Evolutionary conservation across 2,113 vertebrate genomes (phyloP).

Genomic region (Rhinogobius similis): DNA sequence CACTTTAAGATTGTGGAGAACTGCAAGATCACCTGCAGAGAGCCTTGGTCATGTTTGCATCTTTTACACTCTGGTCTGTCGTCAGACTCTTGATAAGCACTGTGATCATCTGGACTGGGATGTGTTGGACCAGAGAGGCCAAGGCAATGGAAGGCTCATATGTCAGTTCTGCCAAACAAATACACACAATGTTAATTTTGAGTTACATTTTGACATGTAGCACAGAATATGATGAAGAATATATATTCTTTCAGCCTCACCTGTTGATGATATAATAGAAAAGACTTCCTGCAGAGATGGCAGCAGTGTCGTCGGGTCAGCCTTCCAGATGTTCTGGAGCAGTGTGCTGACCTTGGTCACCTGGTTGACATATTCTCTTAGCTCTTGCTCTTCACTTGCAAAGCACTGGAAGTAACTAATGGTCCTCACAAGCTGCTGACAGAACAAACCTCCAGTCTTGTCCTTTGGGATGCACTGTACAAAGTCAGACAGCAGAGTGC

Average conservation of each 20-base stretch:
- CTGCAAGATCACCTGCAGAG: slow-evolving; percentile 88
- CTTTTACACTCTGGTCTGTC: slow-evolving; percentile 95
- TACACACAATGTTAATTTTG: neutral
- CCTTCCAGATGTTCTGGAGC: slow-evolving; percentile 94
- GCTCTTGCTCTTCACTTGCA: slow-evolving; percentile 85
- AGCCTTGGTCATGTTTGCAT: slow-evolving; percentile 95
- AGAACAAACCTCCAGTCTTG: slow-evolving; percentile 86
- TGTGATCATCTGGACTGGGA: slow-evolving; percentile 96
- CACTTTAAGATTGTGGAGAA: neutral
- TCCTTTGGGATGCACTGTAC: slow-evolving; percentile 93
- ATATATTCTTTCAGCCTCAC: slow-evolving; percentile 69
- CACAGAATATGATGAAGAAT: neutral
- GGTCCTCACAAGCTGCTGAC: slow-evolving; percentile 95
- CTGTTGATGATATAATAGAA: slow-evolving; percentile 91
- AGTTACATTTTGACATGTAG: neutral
- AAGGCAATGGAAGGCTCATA: slow-evolving; percentile 95
- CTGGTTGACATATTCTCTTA: slow-evolving; percentile 91
- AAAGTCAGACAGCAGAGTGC: slow-evolving; percentile 89
- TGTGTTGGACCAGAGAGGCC: slow-evolving; percentile 96
- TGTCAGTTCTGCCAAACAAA: slow-evolving; percentile 80
- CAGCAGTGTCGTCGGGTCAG: slow-evolving; percentile 88
- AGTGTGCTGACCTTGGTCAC: slow-evolving; percentile 91
- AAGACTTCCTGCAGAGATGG: slow-evolving; percentile 96
- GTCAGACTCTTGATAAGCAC: slow-evolving; percentile 98
- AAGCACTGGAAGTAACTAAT: slow-evolving; percentile 92